Percentiles rank a stretch among this genome's conserved stretches.
Evolutionary conservation across 2,888 invertebrate genomes (phyloP).

Genomic region (Eulithis prunata): DNA sequence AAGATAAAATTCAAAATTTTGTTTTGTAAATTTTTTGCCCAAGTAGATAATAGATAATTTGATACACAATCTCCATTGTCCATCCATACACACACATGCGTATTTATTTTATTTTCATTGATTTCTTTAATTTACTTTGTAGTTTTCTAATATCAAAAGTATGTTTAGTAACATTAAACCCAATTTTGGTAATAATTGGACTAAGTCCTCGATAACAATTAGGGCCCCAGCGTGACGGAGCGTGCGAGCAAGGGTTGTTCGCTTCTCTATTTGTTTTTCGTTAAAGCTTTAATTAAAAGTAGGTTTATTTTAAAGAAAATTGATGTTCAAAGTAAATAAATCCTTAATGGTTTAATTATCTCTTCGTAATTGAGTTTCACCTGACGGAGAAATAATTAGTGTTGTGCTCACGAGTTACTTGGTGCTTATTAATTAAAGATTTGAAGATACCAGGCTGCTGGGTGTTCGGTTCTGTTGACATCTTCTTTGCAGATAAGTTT

Average conservation of each 20-base stretch:
- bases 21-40: too few species aligned
- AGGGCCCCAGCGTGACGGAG: conserved; percentile 54
- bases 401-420: conserved; percentile 53
- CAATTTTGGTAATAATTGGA: conserved; percentile 29
- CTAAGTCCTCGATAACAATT: conserved; percentile 51
- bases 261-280: conserved; percentile 79
- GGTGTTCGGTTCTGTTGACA: conserved; percentile 42
- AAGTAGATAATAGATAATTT: too few species aligned
- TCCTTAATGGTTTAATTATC: conserved; percentile 82
- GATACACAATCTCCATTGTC: too few species aligned
- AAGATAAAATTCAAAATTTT: too few species aligned
- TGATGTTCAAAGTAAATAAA: conserved; percentile 82
- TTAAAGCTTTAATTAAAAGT: conserved; percentile 83
- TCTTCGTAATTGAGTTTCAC: conserved; percentile 81
- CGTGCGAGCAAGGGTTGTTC: conserved; percentile 69
- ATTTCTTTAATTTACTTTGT: too few species aligned
- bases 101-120: too few species aligned
- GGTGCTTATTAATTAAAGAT: conserved; percentile 58
- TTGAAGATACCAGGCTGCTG: conserved; percentile 50
- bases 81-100: too few species aligned
- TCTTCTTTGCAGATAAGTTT: conserved; percentile 40
- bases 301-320: conserved; percentile 82
- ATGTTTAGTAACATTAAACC: conserved; percentile 2
- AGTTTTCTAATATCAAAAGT: neutral
- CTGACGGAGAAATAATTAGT: conserved; percentile 72